Base-by-base conservation (phyloP, 1,140 invertebrate genomes). In the Pogonomyrmex barbatus region DNA sequence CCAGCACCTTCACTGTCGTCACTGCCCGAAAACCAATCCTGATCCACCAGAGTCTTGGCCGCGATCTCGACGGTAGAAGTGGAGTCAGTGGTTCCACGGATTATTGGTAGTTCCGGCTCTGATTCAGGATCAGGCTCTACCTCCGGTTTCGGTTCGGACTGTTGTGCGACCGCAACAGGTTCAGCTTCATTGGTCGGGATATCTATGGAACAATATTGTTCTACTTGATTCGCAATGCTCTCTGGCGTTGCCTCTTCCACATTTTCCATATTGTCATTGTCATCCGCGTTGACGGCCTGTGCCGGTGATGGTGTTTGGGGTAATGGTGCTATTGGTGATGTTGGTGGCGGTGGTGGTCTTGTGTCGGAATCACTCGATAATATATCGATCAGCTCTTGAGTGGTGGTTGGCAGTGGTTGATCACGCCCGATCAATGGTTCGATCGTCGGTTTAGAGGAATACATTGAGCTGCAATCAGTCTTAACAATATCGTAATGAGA, bases 401-500 rank as follows among this genome's bases (percentile, higher is more conserved):
- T 95, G 14, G 94, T 94, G 0, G 94, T 94, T 78, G 94, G 93
- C 78, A 94, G 88, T 63, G 93, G 92, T 67, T 95, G 93, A 78
- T 94, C 92, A 14, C 92, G 92, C 1, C 93, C 93, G 24, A 94
- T 93, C 47, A 93, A 81, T 9, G 93, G 93, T 76, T 95, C 93
- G 33, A 93, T 90, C n/a, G 88, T 73, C n/a, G 91, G 81, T 67
- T 94, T 94, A 12, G 90, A 89, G 36, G 84, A 70, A 30, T 89
- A 91, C 1, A 68, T 90, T 52, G 94, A 88, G 81, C 91, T 90
- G 81, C 92, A 92, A 71, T 95, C 94, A 94, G 94, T 94, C 94
- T 95, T 95, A 83, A 95, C 95, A 90, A 95, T 95, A 81, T 96
- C 96, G 62, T 96, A 95, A 90, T 96, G 96, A 86, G 96, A 96